A percentile compares a stretch with the other conserved stretches of the same genome.
phyloP scores from a whole-genome alignment of 1,140 invertebrate species.

The Saccostrea glomerata region DNA sequence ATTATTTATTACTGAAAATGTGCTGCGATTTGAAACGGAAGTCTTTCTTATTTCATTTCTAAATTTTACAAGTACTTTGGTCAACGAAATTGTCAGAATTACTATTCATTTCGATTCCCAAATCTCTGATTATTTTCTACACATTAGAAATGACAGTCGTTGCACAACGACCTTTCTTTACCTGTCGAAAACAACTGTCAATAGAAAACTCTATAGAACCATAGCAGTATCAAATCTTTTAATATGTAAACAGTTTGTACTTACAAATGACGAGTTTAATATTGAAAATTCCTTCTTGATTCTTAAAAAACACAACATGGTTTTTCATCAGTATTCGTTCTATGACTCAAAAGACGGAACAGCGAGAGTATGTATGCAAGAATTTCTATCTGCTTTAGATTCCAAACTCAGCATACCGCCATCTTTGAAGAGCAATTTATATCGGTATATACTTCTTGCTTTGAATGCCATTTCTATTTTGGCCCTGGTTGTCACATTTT shows the following conservation, averaged over 20 bases:
- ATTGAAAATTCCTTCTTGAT: background rate
- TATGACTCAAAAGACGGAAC: background rate
- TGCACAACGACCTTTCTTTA: background rate
- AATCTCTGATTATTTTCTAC: background rate
- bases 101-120: background rate
- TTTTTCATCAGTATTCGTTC: background rate
- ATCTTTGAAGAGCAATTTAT: background rate
- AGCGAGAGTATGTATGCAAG: background rate
- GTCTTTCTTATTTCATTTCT: no score
- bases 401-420: no score
- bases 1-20: no score
- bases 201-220: background rate
- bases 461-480: background rate
- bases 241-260: background rate
- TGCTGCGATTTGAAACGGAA: no score
- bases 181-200: background rate
- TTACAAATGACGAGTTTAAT: background rate
- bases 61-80: no score
- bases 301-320: background rate
- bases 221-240: background rate
- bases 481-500: background rate
- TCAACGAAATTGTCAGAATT: background rate
- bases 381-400: background rate
- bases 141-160: background rate
- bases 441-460: background rate